A percentile compares a stretch with the other conserved stretches of the same genome.
These are phyloP conservation scores for Phalacrocorax carbo DNA, from an alignment of 2,113 vertebrate species.

Conservation along the genomic window DNA sequence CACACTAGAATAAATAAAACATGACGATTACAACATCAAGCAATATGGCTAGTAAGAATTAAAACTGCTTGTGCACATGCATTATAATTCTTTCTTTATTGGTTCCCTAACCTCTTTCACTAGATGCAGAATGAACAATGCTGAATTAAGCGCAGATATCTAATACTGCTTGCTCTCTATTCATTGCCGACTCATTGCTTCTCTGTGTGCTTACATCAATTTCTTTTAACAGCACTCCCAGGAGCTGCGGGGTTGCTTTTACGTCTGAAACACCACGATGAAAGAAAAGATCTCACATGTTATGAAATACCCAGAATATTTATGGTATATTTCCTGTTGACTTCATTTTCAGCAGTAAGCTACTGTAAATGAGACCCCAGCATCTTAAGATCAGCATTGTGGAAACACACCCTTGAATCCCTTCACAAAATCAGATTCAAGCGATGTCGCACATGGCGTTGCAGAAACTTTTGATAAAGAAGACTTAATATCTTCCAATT, in stretches of 20 bases:
- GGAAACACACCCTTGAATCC: not conserved
- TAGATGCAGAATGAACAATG: not conserved
- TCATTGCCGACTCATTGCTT: not conserved
- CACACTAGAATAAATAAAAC: not conserved
- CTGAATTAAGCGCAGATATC: not conserved
- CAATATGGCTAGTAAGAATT: not conserved
- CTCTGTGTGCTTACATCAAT: not conserved
- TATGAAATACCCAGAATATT: not conserved
- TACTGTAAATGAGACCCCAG: not conserved
- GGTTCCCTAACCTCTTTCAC: not conserved
- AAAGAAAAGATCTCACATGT: not conserved
- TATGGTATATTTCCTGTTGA: not conserved
- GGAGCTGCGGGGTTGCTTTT: not conserved
- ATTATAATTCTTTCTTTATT: not conserved
- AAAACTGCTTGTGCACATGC: not conserved
- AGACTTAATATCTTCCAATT: not conserved
- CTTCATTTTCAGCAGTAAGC: not conserved
- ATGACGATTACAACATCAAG: not conserved
- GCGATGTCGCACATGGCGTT: not conserved
- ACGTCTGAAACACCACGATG: not conserved
- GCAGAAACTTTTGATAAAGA: not conserved
- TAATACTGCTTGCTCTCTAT: not conserved
- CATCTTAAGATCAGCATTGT: not conserved
- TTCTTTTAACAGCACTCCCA: not conserved
- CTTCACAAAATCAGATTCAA: not conserved